Conservation (phyloP, 2,888 invertebrate species). For the Nomada hirtipes region DNA sequence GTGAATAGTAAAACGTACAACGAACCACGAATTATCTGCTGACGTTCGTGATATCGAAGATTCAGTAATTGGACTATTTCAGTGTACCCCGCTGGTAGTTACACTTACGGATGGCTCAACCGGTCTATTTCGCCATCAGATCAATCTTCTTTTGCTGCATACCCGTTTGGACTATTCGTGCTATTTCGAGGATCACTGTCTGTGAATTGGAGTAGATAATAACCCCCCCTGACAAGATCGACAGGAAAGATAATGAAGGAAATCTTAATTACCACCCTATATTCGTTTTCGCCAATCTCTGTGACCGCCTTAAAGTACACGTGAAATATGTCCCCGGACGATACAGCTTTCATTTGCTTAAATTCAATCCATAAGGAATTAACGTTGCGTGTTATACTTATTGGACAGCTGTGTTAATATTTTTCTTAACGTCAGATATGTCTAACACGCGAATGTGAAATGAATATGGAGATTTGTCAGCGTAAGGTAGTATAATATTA, state of each 20-base stretch:
- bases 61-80: conserved; percentile 43
- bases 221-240: conserved; percentile 50
- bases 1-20: background rate
- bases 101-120: conserved; percentile 73
- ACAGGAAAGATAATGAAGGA: conserved; percentile 65
- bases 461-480: no score
- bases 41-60: conserved; percentile 18
- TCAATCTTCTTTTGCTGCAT: conserved; percentile 69
- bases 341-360: no score
- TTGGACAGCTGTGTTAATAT: no score
- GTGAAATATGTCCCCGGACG: background rate
- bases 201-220: conserved; percentile 37
- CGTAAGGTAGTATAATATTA: no score
- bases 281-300: conserved; percentile 60
- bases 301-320: background rate
- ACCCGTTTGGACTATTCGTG: conserved; percentile 26
- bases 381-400: no score
- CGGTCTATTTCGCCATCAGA: conserved; percentile 69
- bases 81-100: conserved; percentile 57
- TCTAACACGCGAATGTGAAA: no score
- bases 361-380: no score
- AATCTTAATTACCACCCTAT: conserved; percentile 69
- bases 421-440: no score
- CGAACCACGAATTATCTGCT: background rate
- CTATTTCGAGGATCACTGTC: conserved; percentile 33